Conservation (phyloP, 2,113 vertebrate species). For the Cyprinodon brontotheroides region DNA sequence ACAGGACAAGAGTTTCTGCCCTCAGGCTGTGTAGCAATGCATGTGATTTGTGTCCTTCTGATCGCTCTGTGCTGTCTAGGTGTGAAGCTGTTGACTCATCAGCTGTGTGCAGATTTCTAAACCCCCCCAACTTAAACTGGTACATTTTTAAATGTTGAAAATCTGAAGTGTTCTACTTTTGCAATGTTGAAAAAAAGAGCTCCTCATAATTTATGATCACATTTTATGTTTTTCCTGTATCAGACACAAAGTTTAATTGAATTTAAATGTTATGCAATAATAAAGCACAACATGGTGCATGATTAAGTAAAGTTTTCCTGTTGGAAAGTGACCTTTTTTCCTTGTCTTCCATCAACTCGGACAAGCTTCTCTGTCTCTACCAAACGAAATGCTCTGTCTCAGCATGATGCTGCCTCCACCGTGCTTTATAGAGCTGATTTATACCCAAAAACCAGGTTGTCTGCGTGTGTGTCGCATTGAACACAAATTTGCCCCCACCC, state of each 20-base stretch:
- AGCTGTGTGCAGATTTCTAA: neutral
- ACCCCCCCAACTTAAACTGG: neutral
- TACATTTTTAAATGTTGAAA: neutral
- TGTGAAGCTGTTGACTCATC: neutral
- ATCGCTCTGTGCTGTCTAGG: neutral
- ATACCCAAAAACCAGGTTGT: no score
- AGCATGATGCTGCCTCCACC: neutral
- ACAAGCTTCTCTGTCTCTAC: neutral
- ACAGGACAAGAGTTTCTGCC: constrained; percentile 48
- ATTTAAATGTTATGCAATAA: neutral
- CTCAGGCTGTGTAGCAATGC: constrained; percentile 25
- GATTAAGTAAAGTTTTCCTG: neutral
- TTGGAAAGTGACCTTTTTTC: neutral
- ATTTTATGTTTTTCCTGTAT: neutral
- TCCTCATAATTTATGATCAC: no score
- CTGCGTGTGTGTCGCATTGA: no score
- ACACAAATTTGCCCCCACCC: no score
- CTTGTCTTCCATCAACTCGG: neutral
- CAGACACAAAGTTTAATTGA: neutral
- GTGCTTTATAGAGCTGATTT: neutral
- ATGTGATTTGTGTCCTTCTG: constrained; percentile 29
- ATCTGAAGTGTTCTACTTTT: neutral
- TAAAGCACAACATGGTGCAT: neutral
- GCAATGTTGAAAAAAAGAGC: neutral
- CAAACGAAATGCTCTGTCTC: neutral